phyloP scores from a whole-genome alignment of 1,140 invertebrate genomes.

The Dinothrombium tinctorium region DNA sequence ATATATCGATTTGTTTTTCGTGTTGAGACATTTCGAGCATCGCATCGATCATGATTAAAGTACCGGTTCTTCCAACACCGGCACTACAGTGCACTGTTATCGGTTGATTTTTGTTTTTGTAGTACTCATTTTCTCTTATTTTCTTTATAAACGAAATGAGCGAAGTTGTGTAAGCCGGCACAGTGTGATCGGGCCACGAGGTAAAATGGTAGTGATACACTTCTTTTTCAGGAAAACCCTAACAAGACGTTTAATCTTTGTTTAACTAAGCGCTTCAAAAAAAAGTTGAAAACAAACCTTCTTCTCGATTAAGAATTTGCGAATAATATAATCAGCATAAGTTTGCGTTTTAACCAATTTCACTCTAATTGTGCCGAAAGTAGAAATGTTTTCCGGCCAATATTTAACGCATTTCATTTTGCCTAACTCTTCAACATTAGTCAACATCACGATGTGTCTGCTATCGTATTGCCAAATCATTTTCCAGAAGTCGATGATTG shows the following conservation, averaged over 20 bases:
- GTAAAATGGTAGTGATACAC: conserved; percentile 90
- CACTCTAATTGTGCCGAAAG: conserved; percentile 13
- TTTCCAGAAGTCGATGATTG: conserved; percentile 49
- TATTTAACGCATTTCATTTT: conserved; percentile 42
- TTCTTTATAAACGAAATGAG: conserved; percentile 89
- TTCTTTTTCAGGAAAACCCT: conserved; percentile 15
- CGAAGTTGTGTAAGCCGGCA: conserved; percentile 80
- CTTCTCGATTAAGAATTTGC: conserved; percentile 11
- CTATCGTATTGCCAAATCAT: conserved; percentile 51
- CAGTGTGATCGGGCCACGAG: conserved; percentile 94
- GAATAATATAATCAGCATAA: conserved; percentile 12
- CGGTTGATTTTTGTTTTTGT: conserved; percentile 42
- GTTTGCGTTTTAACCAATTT: conserved; percentile 10
- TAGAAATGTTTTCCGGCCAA: conserved; percentile 27
- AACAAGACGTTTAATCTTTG: too few relatives aligned
- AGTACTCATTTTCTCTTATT: conserved; percentile 57
- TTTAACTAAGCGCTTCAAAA: not conserved
- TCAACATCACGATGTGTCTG: conserved; percentile 49
- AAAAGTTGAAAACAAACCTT: not conserved
- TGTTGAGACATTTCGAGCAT: conserved; percentile 81
- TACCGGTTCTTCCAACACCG: conserved; percentile 21
- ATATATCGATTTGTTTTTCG: conserved; percentile 81
- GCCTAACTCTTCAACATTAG: conserved; percentile 44
- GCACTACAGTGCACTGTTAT: conserved; percentile 69
- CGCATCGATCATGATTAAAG: conserved; percentile 94